Conservation (phyloP, 2,113 vertebrate species). For the Loxodonta africana region DNA sequence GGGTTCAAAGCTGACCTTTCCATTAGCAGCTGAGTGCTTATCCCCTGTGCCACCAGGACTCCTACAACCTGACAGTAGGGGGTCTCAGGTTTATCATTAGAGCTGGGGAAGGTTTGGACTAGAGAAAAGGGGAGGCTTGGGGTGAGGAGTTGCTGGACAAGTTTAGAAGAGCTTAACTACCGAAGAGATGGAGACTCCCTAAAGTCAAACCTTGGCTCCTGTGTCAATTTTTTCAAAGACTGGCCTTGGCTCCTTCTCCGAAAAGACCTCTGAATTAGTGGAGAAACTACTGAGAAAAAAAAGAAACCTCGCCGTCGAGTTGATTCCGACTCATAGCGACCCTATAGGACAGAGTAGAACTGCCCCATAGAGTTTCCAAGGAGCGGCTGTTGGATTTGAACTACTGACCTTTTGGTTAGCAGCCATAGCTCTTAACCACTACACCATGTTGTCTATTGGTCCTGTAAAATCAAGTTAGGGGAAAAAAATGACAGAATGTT, state of each 20-base stretch:
- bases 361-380: too few species aligned
- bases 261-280: not conserved
- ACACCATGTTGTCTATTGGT: not conserved
- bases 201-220: not conserved
- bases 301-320: too few species aligned
- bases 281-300: not conserved
- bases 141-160: not conserved
- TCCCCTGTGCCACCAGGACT: not conserved
- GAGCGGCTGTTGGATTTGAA: too few species aligned
- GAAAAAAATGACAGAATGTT: slow-evolving; percentile 3
- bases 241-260: not conserved
- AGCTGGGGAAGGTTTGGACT: not conserved
- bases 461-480: not conserved
- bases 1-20: not conserved
- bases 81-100: not conserved
- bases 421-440: too few species aligned
- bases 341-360: too few species aligned
- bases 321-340: too few species aligned
- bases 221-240: not conserved
- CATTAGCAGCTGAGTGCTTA: not conserved
- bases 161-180: not conserved
- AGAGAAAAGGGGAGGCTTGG: not conserved
- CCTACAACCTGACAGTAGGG: not conserved
- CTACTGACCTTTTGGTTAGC: too few species aligned
- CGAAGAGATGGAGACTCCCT: not conserved